A percentile compares a stretch with the other conserved stretches of the same genome.
phyloP scores from a whole-genome alignment of 2,888 invertebrate species.

The Megastigmus dorsalis region DNA sequence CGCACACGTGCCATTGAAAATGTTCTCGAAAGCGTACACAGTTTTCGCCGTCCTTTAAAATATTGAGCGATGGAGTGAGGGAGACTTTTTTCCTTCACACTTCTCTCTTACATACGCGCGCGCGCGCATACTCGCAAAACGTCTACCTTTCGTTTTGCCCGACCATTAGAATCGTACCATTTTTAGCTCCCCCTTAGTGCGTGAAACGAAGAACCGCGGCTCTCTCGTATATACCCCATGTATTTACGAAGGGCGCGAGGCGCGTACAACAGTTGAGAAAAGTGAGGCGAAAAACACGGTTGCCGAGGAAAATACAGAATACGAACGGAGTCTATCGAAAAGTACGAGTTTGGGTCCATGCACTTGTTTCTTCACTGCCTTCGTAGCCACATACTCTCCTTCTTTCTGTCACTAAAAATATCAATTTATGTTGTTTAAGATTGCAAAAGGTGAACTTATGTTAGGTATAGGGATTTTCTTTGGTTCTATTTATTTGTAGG shows the following conservation, averaged over 20 bases:
- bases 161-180: constrained; percentile 57
- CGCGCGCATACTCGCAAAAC: not conserved
- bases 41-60: constrained; percentile 2
- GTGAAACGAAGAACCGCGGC: constrained; percentile 28
- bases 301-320: constrained; percentile 28
- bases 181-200: constrained; percentile 43
- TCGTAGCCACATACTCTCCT: not conserved
- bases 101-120: not conserved
- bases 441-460: too few relatives aligned
- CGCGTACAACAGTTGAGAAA: constrained; percentile 1
- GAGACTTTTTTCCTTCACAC: constrained; percentile 8
- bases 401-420: constrained; percentile 1
- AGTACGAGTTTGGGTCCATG: constrained; percentile 26
- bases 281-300: constrained; percentile 23
- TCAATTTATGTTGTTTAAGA: constrained; percentile 14
- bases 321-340: constrained; percentile 29
- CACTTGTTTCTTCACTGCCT: not conserved
- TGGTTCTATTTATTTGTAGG: too few relatives aligned
- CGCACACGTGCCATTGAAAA: not conserved
- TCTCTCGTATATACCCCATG: too few relatives aligned
- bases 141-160: constrained; percentile 29
- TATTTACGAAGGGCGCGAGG: too few relatives aligned
- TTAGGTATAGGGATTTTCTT: too few relatives aligned
- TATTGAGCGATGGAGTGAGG: too few relatives aligned
- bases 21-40: not conserved